phyloP scores from a whole-genome alignment of 2,113 vertebrate species.

The Formicarius rufipectus region DNA sequence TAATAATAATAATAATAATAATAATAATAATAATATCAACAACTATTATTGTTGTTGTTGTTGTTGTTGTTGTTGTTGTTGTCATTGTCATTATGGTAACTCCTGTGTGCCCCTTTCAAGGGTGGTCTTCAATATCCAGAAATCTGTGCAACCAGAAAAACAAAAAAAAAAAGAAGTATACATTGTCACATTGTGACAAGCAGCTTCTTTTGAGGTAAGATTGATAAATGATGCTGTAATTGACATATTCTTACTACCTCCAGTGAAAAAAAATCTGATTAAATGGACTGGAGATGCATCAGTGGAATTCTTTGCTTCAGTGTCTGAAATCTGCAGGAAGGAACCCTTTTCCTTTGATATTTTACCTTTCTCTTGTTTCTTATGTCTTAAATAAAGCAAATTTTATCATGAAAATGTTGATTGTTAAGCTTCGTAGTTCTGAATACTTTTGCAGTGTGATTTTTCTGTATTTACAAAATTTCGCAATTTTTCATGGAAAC shows the following conservation, averaged over 20 bases:
- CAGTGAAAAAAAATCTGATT: neutral
- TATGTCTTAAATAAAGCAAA: neutral
- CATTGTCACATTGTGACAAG: neutral
- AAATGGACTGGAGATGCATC: neutral
- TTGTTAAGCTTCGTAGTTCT: neutral
- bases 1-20: no score
- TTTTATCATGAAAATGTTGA: conserved; percentile 26
- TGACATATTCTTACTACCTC: neutral
- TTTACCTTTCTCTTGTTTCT: neutral
- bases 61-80: no score
- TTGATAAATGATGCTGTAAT: conserved; percentile 1
- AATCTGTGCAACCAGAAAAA: neutral
- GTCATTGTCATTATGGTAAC: neutral
- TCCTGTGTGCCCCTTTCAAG: neutral
- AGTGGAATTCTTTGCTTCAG: neutral
- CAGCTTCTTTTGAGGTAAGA: neutral
- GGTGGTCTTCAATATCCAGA: neutral
- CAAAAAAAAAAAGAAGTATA: neutral
- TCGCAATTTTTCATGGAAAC: neutral
- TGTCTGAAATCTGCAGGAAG: conserved; percentile 34
- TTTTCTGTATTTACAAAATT: neutral
- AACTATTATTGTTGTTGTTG: neutral
- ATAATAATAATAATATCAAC: no score
- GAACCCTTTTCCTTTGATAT: neutral
- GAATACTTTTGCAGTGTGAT: neutral